Evolutionary conservation across 2,888 invertebrate species (phyloP), one percentile per base, ranked within the genome.

Genomic region (Venusia cambrica): DNA sequence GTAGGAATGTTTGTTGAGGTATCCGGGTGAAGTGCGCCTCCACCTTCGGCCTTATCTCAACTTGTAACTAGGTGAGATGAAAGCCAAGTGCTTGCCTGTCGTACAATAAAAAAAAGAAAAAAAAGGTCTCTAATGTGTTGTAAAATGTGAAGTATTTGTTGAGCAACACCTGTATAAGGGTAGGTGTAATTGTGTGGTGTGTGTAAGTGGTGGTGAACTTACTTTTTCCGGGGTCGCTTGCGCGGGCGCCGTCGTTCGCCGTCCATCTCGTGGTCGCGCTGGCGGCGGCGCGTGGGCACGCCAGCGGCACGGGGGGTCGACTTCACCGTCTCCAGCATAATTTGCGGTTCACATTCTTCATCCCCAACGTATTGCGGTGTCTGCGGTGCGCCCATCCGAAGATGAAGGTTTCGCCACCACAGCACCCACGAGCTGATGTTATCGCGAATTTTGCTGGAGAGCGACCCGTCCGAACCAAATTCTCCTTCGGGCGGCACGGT

Each of bases 361-460:
- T 80, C 79, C 39, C 79, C 79, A 38, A 81, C 73, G 35, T 60
- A 68, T 60, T 74, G 81, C 32, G 79, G 84, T 73, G 79, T 77
- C 78, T 80, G 84, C 78, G 85, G 83, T 67, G 83, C 83, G 80
- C 84, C 83, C 79, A 81, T 80, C 78, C 80, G 74, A 74, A 80
- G 77, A 80, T 74, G 83, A 63, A 79, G 75, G 63, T 77, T 73
- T 73, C 84, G 83, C 83, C 83, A 80, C 85, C 85, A 81, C 84
- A 84, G 74, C 60, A 83, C 81, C 85, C 85, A 85, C 75, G 77
- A 78, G 51, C 75, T 78, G 69, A 83, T 72, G 60, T 78, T 81
- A 59, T 83, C 83, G 62, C 85, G 85, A 85, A 85, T 85, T 63
- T 80, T 84, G 85, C 54, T 53, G 52, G 61, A 47, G 56, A 65